Conservation (phyloP, 2,888 invertebrate species). For the Buathra laborator region DNA sequence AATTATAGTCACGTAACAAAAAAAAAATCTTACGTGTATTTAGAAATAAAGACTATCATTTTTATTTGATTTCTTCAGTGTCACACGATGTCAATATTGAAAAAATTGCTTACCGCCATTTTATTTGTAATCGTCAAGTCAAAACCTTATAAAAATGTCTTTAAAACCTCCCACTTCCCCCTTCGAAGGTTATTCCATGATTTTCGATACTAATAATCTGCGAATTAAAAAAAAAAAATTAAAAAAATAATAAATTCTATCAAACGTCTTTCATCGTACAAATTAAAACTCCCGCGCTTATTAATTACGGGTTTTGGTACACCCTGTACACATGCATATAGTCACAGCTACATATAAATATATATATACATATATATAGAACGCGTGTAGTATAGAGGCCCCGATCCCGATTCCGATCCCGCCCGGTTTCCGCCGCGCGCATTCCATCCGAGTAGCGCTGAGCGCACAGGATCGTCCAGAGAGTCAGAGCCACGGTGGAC, state of each 20-base stretch:
- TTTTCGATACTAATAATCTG: background rate
- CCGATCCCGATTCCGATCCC: conserved; percentile 84
- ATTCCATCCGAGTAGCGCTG: conserved; percentile 77
- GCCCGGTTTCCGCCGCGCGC: conserved; percentile 83
- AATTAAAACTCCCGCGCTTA: conserved; percentile 7
- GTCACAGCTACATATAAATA: conserved; percentile 15
- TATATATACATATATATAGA: conserved; percentile 40
- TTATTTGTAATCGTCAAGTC: too few relatives aligned
- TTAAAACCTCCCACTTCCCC: too few relatives aligned
- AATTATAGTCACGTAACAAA: too few relatives aligned
- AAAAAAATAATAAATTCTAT: conserved; percentile 2
- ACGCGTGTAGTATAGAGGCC: conserved; percentile 68
- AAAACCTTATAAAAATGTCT: too few relatives aligned
- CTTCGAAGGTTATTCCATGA: too few relatives aligned
- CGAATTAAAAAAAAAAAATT: background rate
- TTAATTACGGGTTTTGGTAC: conserved; percentile 46
- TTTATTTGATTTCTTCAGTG: too few relatives aligned
- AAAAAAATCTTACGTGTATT: too few relatives aligned
- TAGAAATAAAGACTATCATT: too few relatives aligned
- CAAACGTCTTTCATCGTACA: background rate
- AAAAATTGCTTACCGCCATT: too few relatives aligned
- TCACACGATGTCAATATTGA: too few relatives aligned
- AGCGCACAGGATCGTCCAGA: conserved; percentile 40
- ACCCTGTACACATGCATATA: conserved; percentile 45
- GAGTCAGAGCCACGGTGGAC: background rate